Evolutionary conservation across 2,113 vertebrate species (phyloP).

Genomic region (Penelope pileata): DNA sequence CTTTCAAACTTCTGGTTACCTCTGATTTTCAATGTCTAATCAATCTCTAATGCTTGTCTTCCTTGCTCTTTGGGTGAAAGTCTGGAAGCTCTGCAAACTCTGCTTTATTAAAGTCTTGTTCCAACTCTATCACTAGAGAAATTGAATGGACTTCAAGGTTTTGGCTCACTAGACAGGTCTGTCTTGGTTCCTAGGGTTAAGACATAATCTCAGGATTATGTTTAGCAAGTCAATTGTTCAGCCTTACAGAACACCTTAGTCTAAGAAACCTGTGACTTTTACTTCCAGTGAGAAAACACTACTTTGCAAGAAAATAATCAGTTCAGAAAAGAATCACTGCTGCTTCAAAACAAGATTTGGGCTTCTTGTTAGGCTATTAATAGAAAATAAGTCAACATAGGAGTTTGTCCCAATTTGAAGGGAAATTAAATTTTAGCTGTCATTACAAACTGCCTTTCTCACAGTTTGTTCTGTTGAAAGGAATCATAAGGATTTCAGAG

Average conservation of each 20-base stretch:
- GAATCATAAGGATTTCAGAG: neutral
- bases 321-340: neutral
- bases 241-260: neutral
- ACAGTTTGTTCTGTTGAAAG: neutral
- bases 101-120: neutral
- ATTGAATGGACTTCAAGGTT: neutral
- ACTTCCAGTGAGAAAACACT: neutral
- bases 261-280: neutral
- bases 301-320: neutral
- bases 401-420: neutral
- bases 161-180: neutral
- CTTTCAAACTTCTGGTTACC: neutral
- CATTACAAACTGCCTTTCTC: neutral
- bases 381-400: neutral
- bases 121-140: neutral
- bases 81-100: neutral
- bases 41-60: neutral
- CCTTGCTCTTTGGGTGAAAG: neutral
- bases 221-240: neutral
- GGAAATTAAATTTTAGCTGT: neutral
- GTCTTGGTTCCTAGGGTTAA: neutral
- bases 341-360: neutral
- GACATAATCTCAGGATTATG: neutral
- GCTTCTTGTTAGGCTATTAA: neutral
- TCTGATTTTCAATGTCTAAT: neutral